Percentiles rank a stretch among this genome's conserved stretches.
These are phyloP conservation scores for Amblyornis subalaris DNA, from an alignment of 2,113 vertebrate species.

Conservation along the genomic window DNA sequence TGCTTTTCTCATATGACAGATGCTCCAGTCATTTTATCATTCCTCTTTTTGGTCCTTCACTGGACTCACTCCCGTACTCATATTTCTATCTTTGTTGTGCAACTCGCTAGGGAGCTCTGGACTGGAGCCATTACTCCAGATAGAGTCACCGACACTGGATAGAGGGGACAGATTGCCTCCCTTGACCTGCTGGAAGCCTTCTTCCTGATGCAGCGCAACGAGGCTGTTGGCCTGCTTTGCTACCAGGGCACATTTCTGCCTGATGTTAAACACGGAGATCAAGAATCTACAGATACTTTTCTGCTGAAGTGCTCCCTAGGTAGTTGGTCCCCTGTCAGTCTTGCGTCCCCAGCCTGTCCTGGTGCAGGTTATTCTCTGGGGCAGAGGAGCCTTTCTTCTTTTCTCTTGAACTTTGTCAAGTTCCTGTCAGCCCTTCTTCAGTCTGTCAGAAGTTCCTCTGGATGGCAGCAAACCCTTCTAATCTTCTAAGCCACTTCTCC, in stretches of 20 bases:
- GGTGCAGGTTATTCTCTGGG: neutral
- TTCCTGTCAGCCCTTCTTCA: neutral
- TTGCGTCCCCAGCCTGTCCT: neutral
- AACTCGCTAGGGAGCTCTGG: neutral
- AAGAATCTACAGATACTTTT: neutral
- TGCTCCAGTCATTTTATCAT: neutral
- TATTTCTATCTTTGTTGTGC: neutral
- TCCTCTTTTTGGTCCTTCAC: neutral
- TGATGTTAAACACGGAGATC: neutral
- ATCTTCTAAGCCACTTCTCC: neutral
- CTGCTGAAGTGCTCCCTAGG: neutral
- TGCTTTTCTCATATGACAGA: neutral
- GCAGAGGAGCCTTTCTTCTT: neutral
- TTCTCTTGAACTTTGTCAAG: neutral
- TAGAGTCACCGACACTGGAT: neutral
- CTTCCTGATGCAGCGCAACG: neutral
- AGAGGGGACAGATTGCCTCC: neutral
- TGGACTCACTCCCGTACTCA: fast-evolving
- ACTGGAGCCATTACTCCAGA: neutral
- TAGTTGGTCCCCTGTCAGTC: neutral
- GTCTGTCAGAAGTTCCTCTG: neutral
- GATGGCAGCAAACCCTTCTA: neutral
- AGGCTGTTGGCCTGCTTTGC: neutral
- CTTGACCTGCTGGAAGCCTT: neutral
- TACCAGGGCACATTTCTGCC: neutral